Conservation (phyloP, 1,140 invertebrate genomes). For the Coenobita brevimanus region DNA sequence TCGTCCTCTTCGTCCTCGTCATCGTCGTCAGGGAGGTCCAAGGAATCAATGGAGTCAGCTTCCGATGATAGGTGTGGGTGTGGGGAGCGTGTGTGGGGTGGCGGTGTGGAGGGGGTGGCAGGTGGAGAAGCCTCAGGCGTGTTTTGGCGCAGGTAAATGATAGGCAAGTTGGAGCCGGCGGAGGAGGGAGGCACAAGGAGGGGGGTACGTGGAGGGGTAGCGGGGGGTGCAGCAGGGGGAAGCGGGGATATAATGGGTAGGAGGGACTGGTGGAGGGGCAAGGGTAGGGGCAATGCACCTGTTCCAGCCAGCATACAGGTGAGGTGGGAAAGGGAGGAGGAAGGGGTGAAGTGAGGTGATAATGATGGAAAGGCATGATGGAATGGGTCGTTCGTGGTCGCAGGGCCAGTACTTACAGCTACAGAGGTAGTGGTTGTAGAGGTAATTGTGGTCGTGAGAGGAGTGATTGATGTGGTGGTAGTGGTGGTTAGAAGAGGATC, state of each 20-base stretch:
- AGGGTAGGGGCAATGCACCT: too few species aligned
- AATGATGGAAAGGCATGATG: not conserved
- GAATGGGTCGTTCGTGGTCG: not conserved
- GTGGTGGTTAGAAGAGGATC: too few species aligned
- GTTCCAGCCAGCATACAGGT: not conserved
- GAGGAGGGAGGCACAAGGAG: constrained; percentile 7
- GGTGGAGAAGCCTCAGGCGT: constrained; percentile 27
- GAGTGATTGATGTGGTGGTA: too few species aligned
- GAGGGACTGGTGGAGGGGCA: not conserved
- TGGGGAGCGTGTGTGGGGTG: not conserved
- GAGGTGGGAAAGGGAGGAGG: not conserved
- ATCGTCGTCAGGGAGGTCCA: constrained; percentile 38
- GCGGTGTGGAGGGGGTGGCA: constrained; percentile 10
- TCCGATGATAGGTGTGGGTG: constrained; percentile 4
- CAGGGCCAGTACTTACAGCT: too few species aligned
- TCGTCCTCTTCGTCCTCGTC: constrained; percentile 35
- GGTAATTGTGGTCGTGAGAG: too few species aligned
- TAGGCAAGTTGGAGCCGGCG: not conserved
- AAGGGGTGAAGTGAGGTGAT: not conserved
- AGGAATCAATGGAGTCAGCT: constrained; percentile 40
- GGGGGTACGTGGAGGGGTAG: constrained; percentile 3
- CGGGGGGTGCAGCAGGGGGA: not conserved
- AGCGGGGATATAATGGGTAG: not conserved
- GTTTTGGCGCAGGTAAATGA: constrained; percentile 46
- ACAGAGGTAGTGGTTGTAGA: too few species aligned